Base-by-base conservation (phyloP, 2,113 vertebrate genomes). In the Sterna hirundo region DNA sequence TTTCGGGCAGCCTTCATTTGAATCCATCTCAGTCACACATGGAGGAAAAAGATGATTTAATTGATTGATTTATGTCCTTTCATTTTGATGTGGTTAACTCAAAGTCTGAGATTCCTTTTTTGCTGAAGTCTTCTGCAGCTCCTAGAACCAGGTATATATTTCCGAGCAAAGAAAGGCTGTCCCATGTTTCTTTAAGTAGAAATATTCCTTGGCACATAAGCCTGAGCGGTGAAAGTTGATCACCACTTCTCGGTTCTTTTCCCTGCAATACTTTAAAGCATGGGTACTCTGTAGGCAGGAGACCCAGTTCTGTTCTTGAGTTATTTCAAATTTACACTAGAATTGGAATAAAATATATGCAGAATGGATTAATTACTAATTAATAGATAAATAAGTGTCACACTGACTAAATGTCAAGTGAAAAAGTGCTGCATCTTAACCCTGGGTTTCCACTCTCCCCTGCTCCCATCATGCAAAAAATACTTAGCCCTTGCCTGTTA, bases 231-330 rank as follows among this genome's bases (percentile, higher is more conserved):
- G 30, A 77, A 77, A 8, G 5, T 72, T 58, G 38, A 57, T 61
- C 5, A 30, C 27, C 55, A 62, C n/a, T 80, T 83, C 18, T 5
- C 0, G 0, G 34, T 19, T 69, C 9, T 58, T 83, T 81, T 78
- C 34, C 42, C 15, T 1, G 4, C 29, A 47, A 19, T 34, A 40
- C 18, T 18, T 58, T 77, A 51, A 69, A 88, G 44, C 18, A 44
- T 15, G 8, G 1, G 8, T 42, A 66, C 4, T 46, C 17, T 51
- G 42, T 51, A 86, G 62, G n/a, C 29, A 84, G 29, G 20, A 81
- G 36, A 74, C 46, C 4, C 42, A 47, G 20, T 44, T 68, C n/a
- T 75, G 22, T 38, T 66, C 69, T 81, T 29, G 15, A 38, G 3
- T 72, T 66, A 61, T 62, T 94, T 86, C 38, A 77, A 62, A 74